A percentile compares a stretch with the other conserved stretches of the same genome.
These are phyloP conservation scores for Mirounga angustirostris DNA, from an alignment of 2,113 vertebrate genomes.

Conservation along the genomic window DNA sequence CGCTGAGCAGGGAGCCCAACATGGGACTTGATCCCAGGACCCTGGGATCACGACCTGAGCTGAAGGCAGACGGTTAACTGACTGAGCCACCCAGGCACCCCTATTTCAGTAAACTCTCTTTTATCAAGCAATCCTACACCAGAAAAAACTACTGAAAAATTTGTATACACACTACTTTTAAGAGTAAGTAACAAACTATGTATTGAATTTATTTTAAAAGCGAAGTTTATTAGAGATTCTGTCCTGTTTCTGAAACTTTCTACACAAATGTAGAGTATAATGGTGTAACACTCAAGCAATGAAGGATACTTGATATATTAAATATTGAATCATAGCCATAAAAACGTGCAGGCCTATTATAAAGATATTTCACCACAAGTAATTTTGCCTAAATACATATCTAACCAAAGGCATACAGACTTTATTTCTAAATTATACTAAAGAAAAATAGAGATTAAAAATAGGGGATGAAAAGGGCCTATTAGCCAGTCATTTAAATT, in stretches of 20 bases:
- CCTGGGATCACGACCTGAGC: too few relatives aligned
- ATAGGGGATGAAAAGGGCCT: background rate
- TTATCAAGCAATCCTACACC: background rate
- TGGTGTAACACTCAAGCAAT: background rate
- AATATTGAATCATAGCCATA: background rate
- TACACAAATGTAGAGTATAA: background rate
- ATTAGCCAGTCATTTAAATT: background rate
- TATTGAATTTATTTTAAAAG: constrained; percentile 27
- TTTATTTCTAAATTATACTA: background rate
- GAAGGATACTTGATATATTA: background rate
- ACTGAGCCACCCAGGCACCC: too few relatives aligned
- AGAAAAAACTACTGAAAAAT: constrained; percentile 30
- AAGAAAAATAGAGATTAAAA: background rate
- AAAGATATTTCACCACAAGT: background rate
- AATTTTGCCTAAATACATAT: background rate
- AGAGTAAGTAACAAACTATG: background rate
- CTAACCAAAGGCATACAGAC: background rate
- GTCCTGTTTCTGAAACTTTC: constrained; percentile 14
- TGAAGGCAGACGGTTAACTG: too few relatives aligned
- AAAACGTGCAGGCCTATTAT: background rate
- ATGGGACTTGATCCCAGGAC: too few relatives aligned
- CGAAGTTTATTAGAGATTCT: background rate
- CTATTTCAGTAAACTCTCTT: background rate
- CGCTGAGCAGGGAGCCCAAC: too few relatives aligned
- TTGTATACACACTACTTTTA: constrained; percentile 11